Conservation (phyloP, 2,113 vertebrate species). For the Maccullochella peelii region DNA sequence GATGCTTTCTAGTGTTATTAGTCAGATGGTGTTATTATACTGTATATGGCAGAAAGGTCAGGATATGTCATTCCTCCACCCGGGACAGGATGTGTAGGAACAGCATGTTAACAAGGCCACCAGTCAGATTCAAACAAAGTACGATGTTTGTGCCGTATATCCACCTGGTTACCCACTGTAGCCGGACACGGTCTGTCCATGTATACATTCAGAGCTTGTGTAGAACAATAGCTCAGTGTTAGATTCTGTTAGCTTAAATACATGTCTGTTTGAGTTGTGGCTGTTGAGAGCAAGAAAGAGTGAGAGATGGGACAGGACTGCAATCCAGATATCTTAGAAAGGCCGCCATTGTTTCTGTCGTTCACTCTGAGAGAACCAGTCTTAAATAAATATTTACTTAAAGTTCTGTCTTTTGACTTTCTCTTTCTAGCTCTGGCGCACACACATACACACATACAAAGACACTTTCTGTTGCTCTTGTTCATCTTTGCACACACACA, state of each 20-base stretch:
- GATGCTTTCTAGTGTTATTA: too few relatives aligned
- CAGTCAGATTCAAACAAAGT: background rate
- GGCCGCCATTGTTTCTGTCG: slow-evolving; percentile 11
- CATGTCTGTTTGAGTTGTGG: slow-evolving; percentile 7
- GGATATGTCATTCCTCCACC: background rate
- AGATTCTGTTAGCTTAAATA: slow-evolving; percentile 14
- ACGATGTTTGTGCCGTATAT: background rate
- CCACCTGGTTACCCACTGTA: background rate
- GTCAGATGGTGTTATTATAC: background rate
- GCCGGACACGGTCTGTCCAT: background rate
- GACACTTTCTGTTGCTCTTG: slow-evolving; percentile 25
- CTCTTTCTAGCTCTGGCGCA: background rate
- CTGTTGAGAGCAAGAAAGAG: background rate
- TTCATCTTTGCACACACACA: slow-evolving; percentile 1
- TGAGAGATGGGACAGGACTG: background rate
- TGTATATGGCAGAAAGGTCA: background rate
- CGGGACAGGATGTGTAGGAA: background rate
- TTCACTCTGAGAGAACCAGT: background rate
- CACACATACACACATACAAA: slow-evolving; percentile 31
- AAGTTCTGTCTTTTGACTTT: slow-evolving; percentile 22
- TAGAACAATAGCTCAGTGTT: slow-evolving; percentile 23
- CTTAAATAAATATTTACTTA: slow-evolving; percentile 36
- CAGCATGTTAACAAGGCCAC: background rate
- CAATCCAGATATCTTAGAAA: slow-evolving; percentile 9
- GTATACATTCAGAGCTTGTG: background rate